phyloP scores from a whole-genome alignment of 2,888 invertebrate species.

The Poecilus cupreus region DNA sequence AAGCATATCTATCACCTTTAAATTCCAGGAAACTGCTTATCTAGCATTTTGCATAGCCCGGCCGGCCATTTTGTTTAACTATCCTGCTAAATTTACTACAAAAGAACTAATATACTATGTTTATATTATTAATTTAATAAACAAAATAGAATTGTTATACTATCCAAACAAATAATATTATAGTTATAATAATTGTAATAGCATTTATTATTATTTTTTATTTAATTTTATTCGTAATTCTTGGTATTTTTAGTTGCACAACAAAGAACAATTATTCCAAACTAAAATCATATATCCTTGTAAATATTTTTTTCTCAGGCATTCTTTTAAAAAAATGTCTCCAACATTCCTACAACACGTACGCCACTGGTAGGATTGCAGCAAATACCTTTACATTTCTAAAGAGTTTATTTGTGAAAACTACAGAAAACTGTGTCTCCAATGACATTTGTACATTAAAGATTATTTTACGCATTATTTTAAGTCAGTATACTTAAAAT shows the following conservation, averaged over 20 bases:
- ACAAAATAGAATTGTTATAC: too few relatives aligned
- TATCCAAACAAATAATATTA: too few relatives aligned
- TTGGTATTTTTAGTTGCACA: not conserved
- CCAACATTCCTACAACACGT: not conserved
- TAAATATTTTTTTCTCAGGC: not conserved
- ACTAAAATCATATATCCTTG: slow-evolving; percentile 21
- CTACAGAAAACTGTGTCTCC: slow-evolving; percentile 34
- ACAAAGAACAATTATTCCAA: not conserved
- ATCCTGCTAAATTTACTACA: too few relatives aligned
- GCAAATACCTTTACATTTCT: slow-evolving; percentile 20
- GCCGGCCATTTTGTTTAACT: too few relatives aligned
- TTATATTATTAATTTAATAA: too few relatives aligned
- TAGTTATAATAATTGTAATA: too few relatives aligned
- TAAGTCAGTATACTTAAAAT: not conserved
- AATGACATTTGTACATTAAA: slow-evolving; percentile 33
- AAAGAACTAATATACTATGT: too few relatives aligned
- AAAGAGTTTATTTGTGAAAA: slow-evolving; percentile 37
- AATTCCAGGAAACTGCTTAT: too few relatives aligned
- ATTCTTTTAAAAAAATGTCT: not conserved
- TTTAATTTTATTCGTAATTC: not conserved
- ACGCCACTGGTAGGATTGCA: not conserved
- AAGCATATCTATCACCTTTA: too few relatives aligned
- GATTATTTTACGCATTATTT: not conserved
- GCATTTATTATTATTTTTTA: not conserved
- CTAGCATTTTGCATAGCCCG: too few relatives aligned